phyloP scores from a whole-genome alignment of 2,888 invertebrate species.

The Mycalesis mineus region DNA sequence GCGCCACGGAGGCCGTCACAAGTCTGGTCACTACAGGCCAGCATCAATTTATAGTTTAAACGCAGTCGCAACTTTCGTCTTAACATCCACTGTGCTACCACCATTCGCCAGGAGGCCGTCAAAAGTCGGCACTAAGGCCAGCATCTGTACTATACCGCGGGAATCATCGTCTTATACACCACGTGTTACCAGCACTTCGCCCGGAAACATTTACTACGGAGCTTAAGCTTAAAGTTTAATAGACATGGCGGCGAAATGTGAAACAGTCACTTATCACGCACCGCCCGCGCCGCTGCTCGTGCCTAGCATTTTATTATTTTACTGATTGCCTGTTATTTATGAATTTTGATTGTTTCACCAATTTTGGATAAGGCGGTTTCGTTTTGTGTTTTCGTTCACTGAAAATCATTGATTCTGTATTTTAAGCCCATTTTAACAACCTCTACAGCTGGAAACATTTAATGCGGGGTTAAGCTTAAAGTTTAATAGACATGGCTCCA shows the following conservation, averaged over 20 bases:
- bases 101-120: not conserved
- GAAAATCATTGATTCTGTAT: too few species aligned
- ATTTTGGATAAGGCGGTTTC: too few species aligned
- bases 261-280: not conserved
- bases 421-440: too few species aligned
- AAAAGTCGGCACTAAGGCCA: constrained; percentile 15
- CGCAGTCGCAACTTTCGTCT: too few species aligned
- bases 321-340: not conserved
- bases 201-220: constrained; percentile 15
- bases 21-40: too few species aligned
- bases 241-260: not conserved
- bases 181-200: constrained; percentile 12
- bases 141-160: constrained; percentile 8
- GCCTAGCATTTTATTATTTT: not conserved
- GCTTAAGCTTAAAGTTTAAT: constrained; percentile 1
- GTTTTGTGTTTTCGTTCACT: too few species aligned
- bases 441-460: constrained; percentile 19
- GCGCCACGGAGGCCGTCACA: too few species aligned
- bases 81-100: too few species aligned
- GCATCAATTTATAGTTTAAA: too few species aligned
- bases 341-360: not conserved
- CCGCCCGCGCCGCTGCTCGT: not conserved
- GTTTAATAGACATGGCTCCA: not conserved
- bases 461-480: not conserved
- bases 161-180: constrained; percentile 23